Evolutionary conservation across 1,140 invertebrate species (phyloP), one percentile per base, ranked within the genome.

Genomic region (Doryteuthis pealeii): DNA sequence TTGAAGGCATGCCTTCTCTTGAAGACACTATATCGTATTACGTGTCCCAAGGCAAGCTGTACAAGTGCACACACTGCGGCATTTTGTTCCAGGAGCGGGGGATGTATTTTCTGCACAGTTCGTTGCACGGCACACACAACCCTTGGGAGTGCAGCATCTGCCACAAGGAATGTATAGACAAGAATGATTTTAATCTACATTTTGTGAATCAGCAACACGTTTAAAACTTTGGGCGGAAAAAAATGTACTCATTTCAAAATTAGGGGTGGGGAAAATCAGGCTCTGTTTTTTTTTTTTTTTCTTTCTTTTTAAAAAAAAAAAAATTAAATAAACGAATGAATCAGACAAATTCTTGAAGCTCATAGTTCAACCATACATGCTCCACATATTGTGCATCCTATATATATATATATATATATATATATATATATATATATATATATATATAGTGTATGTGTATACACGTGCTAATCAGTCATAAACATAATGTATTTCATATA

Each of bases 71-170:
- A 28, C 82, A 85, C 66, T 85, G 84, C 74, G 74, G 78, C 33
- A 85, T 85, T 73, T 73, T 83, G 33, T 85, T 85, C 78, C 81
- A 82, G 71, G 84, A 85, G 66, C 78, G 84, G 2, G 79, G 84
- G 28, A 75, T 85, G 77, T 85, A 80, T 72, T 83, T 84, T 72
- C 78, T 85, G 65, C 84, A 85, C 76, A 78, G 78, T 58, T 84
- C 84, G 6, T 76, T 85, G 66, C 84, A 85, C 49, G 79, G 80
- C 22, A 66, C 78, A 15, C 49, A 72, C 35, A 85, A 80, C 71
- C 84, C 84, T 1, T 85, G 84, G 84, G 79, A 84, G 54, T 85
- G 84, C 76, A 81, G 79, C 74, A 83, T 85, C 67, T 85, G 84
- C 74, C 79, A 83, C 71, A 84, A 80, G 73, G 75, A 81, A 45